Evolutionary conservation across 1,140 invertebrate species (phyloP).

Genomic region (Propsilocerus akamusi): DNA sequence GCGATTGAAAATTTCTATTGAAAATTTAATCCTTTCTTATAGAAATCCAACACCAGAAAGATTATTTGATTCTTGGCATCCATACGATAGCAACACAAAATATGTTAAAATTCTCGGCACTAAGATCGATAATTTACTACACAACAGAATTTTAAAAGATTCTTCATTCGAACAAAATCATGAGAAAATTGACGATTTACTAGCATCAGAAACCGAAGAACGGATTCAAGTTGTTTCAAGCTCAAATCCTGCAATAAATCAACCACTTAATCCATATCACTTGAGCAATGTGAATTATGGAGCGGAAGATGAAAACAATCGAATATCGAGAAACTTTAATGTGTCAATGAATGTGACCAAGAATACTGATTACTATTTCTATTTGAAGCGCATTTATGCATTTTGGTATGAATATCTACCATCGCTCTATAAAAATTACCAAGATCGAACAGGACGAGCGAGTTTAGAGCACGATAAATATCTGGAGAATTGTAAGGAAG

Average conservation of each 20-base stretch:
- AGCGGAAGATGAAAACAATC: not conserved
- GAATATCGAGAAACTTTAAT: not conserved
- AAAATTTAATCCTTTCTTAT: slow-evolving; percentile 4
- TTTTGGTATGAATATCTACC: slow-evolving; percentile 1
- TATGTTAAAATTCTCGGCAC: slow-evolving; percentile 25
- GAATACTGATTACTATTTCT: not conserved
- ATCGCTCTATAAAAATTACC: not conserved
- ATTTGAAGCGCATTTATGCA: slow-evolving; percentile 1
- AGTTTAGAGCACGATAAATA: not conserved
- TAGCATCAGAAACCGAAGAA: not conserved
- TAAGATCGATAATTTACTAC: slow-evolving; percentile 5
- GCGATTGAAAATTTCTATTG: not conserved
- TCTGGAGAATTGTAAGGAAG: no score
- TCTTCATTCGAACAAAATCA: slow-evolving; percentile 7
- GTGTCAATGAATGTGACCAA: not conserved
- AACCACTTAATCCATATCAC: slow-evolving; percentile 10
- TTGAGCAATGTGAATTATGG: slow-evolving; percentile 2
- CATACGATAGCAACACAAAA: slow-evolving; percentile 29
- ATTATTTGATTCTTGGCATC: slow-evolving; percentile 32
- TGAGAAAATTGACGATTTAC: slow-evolving; percentile 7
- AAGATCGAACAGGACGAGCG: not conserved
- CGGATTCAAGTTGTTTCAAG: slow-evolving; percentile 9
- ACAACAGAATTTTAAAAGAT: slow-evolving; percentile 7
- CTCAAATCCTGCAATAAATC: slow-evolving; percentile 9
- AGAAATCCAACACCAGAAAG: slow-evolving; percentile 30